Base-by-base conservation (phyloP, 2,797 vertebrate genomes). In the Xiphophorus birchmanni region DNA sequence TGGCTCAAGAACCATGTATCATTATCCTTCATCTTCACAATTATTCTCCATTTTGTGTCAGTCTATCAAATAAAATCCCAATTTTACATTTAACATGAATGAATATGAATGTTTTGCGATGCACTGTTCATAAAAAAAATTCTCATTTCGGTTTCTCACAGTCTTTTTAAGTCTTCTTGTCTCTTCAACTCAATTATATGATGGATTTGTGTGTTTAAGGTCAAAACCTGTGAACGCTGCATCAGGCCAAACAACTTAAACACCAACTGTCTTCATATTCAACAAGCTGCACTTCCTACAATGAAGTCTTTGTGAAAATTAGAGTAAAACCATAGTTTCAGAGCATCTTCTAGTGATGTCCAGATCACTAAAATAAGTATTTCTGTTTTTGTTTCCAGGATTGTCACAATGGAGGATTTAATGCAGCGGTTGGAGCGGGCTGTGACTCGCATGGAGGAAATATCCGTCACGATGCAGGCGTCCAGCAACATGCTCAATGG, bases 341-440 rank as follows among this genome's bases (percentile, higher is more conserved):
- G n/a, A 29, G 56, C 44, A 15, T 75, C 50, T 54, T 74, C 1
- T 6, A 37, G 23, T 21, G 40, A 9, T 18, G 47, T 23, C 47
- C 67, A 18, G 17, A n/a, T 50, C 4, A 0, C 54, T 26, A 18
- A 58, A 47, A 71, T 18, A 78, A 78, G 47, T 40, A 12, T 56
- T 48, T 35, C 71, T 71, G 2, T 58, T 77, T 80, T 84, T 82
- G 32, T 84, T 77, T 84, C 2, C 44, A 94, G 94, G 82, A 84
- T 82, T 45, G 79, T 88, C 81, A 81, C 76, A 82, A 96, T 95
- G 94, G 96, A 97, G 83, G 95, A 88, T 45, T 94, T 99, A 88
- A 93, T 99, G 93, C 96, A 97, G 83, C 97, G 98, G 29, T 92
- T 99, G 94, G 98, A 99, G 90, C 95, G 92, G 32, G 97, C 97